A percentile compares a stretch with the other conserved stretches of the same genome.
phyloP scores from a whole-genome alignment of 1,140 invertebrate species.

The Archegozetes longisetosus region DNA sequence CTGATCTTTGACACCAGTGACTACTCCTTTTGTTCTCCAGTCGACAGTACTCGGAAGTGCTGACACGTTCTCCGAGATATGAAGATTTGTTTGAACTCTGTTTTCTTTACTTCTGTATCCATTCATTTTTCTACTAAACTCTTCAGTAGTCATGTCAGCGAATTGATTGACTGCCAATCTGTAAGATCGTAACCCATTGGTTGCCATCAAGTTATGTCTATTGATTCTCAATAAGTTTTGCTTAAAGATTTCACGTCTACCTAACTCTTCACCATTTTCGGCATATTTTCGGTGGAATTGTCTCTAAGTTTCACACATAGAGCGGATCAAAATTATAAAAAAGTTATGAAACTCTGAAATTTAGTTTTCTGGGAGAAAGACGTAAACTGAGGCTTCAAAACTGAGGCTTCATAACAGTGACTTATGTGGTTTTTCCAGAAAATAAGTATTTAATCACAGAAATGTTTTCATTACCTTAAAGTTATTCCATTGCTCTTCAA shows the following conservation, averaged over 20 bases:
- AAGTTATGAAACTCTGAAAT: no score
- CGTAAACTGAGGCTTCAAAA: no score
- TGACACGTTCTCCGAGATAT: conserved; percentile 38
- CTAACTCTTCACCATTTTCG: not conserved
- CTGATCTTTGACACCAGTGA: conserved; percentile 84
- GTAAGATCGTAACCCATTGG: not conserved
- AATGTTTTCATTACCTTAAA: no score
- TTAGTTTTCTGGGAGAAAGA: no score
- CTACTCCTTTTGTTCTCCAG: conserved; percentile 74
- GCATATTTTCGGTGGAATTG: not conserved
- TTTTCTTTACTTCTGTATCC: conserved; percentile 48
- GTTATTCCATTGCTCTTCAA: no score
- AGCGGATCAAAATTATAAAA: no score
- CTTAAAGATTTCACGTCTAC: not conserved
- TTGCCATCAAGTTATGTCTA: not conserved
- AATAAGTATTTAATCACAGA: no score
- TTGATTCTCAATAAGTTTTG: not conserved
- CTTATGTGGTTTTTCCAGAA: no score
- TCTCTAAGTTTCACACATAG: no score
- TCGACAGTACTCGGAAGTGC: conserved; percentile 56
- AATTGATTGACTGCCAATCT: conserved; percentile 9
- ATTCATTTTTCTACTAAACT: conserved; percentile 56
- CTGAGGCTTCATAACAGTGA: no score
- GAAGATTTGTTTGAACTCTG: conserved; percentile 22
- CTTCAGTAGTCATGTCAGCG: conserved; percentile 31